Evolutionary conservation across 2,888 invertebrate species (phyloP), one percentile per base, ranked within the genome.

Genomic region (Nebria salina): DNA sequence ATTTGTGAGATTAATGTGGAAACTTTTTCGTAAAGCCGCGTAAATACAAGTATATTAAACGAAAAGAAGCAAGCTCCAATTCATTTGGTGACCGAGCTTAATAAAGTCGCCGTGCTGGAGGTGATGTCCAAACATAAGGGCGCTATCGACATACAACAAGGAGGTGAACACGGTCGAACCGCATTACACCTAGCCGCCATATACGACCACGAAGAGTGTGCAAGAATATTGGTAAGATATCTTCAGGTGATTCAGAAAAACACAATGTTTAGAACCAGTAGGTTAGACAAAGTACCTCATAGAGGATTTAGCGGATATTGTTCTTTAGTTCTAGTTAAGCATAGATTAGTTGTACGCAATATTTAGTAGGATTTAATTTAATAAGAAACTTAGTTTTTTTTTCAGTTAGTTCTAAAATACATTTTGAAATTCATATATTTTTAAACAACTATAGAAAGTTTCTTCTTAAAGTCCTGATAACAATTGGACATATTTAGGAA

Each of bases 181-280:
- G 95, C 96, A 0, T 90, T 97, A 0, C 97, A 97, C 86, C 91
- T 95, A 83, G 96, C 96, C 0, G 96, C 96, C 7, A 95, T 95
- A 80, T 94, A 94, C 85, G 96, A 97, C 87, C 93, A 95, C 86
- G 95, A 95, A 83, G 92, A 94, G 85, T 96, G 96, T 87, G 96
- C 96, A 13, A 91, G 93, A 86, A 92, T 96, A 84, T 89, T 97
- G 91, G 97, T 97, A 91, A 90, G 90, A 84, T 76, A 68, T 76
- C 65, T 72, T 64, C 54, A 82, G 79, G 77, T 82, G 66, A 79
- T 77, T 72, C 41, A 34, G 66, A 70, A 26, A 25, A 64, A 41
- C 15, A 70, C 70, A 34, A 25, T 20, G 25, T 25, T 20, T 70
- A 70, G 13, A 25, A 15, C 70, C 9, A 34, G 25, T 70, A 25